Evolutionary conservation across 1,140 invertebrate genomes (phyloP).

Genomic region (Drosophila biarmipes): DNA sequence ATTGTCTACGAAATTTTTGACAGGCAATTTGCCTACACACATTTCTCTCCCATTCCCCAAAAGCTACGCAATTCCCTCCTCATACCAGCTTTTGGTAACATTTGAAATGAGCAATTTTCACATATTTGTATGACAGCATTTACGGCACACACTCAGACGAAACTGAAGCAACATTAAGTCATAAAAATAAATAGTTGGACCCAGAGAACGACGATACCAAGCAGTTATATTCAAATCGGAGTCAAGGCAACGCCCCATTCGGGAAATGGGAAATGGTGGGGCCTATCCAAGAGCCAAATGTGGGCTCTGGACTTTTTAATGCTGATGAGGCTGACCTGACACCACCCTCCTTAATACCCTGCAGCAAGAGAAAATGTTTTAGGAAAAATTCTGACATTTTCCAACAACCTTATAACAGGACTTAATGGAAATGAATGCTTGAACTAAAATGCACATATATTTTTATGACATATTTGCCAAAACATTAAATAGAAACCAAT

Average conservation of each 20-base stretch:
- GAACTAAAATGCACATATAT: too few species aligned
- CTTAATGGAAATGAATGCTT: too few species aligned
- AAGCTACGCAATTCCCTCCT: neutral
- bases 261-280: conserved; percentile 5
- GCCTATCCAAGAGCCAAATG: conserved; percentile 15
- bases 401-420: neutral
- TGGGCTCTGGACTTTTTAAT: conserved; percentile 57
- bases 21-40: conserved; percentile 77
- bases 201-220: conserved; percentile 30
- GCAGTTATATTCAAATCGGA: conserved; percentile 60
- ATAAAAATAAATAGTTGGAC: conserved; percentile 81
- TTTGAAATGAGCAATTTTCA: conserved; percentile 81
- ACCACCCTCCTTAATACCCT: neutral
- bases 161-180: conserved; percentile 73
- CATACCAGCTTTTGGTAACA: conserved; percentile 40
- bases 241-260: conserved; percentile 49
- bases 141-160: conserved; percentile 41
- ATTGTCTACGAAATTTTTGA: conserved; percentile 76
- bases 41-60: conserved; percentile 1
- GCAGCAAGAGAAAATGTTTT: neutral
- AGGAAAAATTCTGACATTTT: conserved; percentile 2
- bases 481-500: too few species aligned
- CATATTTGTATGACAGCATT: conserved; percentile 78
- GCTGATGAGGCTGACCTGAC: conserved; percentile 54
- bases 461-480: too few species aligned